Evolutionary conservation across 1,140 invertebrate genomes (phyloP), one percentile per base, ranked within the genome.

Genomic region (Thalassaphorura encarpata): DNA sequence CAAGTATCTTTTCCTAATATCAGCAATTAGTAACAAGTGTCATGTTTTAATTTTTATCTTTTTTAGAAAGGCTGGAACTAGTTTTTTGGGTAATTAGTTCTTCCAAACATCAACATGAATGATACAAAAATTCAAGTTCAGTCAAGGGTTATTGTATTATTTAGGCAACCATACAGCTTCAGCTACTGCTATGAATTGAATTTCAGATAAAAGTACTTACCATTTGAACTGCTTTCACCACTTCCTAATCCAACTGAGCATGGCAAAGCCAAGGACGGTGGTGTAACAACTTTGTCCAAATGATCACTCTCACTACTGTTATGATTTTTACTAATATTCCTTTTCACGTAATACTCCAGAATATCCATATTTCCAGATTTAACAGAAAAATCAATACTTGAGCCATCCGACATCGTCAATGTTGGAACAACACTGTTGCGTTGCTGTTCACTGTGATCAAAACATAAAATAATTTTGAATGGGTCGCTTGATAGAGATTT

Each of bases 311-410:
- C 63, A 27, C 63, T 65, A 24, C 59, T 61, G 27, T 65, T 59
- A 27, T 65, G 59, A 47, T 65, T 61, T 40, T 64, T 64, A 3
- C 54, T 62, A 54, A 62, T 63, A 24, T 51, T 66, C 49, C 59
- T 48, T 54, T 66, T 66, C 23, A 67, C 66, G 45, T 68, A 68
- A 51, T 68, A 68, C 56, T 68, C 67, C 24, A 57, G 75, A 69
- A 66, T 79, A 73, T 75, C 73, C 8, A 70, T 68, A 46, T 74
- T 75, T n/a, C 70, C 73, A 5, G 77, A 78, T 58, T 77, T 78
- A 2, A 79, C 73, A 15, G 76, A 76, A 48, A 77, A 77, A 59
- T 80, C 78, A 23, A 80, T 74, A 47, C 80, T 76, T 62, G 80
- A 75, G 69, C 83, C 73, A 36, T 65, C 63, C 2, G 63, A 65